phyloP scores from a whole-genome alignment of 2,113 vertebrate species.

The Thamnophis sirtalis region DNA sequence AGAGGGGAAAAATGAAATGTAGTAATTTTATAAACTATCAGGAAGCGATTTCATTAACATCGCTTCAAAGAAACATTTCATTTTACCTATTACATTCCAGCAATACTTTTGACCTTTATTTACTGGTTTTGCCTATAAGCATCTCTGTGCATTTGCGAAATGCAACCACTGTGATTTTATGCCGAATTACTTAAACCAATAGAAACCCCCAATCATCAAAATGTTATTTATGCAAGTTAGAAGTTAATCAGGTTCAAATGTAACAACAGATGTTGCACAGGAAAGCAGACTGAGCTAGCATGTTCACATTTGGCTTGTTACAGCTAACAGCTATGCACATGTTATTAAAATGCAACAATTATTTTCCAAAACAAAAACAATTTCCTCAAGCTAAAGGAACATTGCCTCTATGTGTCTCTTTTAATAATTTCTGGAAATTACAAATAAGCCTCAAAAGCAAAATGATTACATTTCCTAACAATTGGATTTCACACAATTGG shows the following conservation, averaged over 20 bases:
- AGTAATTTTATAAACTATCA: not conserved
- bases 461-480: conserved; percentile 14
- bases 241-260: conserved; percentile 31
- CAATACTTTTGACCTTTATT: not conserved
- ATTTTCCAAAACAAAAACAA: conserved; percentile 42
- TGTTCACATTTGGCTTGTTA: not conserved
- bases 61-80: not conserved
- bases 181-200: not conserved
- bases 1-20: not conserved
- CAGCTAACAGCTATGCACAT: not conserved
- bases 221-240: not conserved
- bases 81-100: not conserved
- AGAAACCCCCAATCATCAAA: not conserved
- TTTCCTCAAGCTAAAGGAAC: conserved; percentile 29
- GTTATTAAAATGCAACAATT: conserved; percentile 34
- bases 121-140: not conserved
- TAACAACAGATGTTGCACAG: conserved; percentile 29
- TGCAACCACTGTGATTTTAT: not conserved
- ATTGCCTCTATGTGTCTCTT: not conserved
- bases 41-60: not conserved
- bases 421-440: conserved; percentile 11
- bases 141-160: not conserved
- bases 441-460: conserved; percentile 25
- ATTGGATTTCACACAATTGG: not conserved
- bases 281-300: conserved; percentile 8